Percentiles rank a stretch among this genome's conserved stretches.
These are phyloP conservation scores for Falco cherrug DNA, from an alignment of 2,797 vertebrate species.

Conservation along the genomic window DNA sequence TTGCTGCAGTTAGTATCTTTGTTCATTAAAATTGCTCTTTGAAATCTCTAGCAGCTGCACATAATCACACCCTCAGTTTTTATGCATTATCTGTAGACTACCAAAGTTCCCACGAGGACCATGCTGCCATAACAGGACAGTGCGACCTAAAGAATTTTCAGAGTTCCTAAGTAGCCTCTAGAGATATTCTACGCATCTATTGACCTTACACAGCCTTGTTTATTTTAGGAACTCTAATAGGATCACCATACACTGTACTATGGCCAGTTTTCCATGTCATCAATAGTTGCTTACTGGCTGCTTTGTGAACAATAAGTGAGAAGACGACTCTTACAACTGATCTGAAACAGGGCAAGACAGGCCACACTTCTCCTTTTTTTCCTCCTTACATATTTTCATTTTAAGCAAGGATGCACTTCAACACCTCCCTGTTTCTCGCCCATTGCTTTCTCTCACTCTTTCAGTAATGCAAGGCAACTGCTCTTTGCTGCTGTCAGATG, in stretches of 20 bases:
- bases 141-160: neutral
- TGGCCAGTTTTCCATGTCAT: neutral
- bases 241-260: neutral
- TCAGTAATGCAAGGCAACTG: neutral
- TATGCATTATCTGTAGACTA: fast-evolving
- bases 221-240: neutral
- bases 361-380: neutral
- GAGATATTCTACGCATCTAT: neutral
- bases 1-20: neutral
- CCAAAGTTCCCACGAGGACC: neutral
- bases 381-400: neutral
- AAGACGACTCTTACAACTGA: neutral
- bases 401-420: neutral
- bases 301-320: neutral
- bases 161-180: neutral
- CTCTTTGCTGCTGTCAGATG: neutral
- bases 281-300: neutral
- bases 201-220: neutral
- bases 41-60: neutral
- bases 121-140: neutral
- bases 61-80: neutral
- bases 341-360: neutral
- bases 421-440: neutral
- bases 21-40: neutral
- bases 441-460: neutral